These are phyloP conservation scores for Engraulis encrasicolus DNA, from an alignment of 2,113 vertebrate species.

Conservation along the genomic window DNA sequence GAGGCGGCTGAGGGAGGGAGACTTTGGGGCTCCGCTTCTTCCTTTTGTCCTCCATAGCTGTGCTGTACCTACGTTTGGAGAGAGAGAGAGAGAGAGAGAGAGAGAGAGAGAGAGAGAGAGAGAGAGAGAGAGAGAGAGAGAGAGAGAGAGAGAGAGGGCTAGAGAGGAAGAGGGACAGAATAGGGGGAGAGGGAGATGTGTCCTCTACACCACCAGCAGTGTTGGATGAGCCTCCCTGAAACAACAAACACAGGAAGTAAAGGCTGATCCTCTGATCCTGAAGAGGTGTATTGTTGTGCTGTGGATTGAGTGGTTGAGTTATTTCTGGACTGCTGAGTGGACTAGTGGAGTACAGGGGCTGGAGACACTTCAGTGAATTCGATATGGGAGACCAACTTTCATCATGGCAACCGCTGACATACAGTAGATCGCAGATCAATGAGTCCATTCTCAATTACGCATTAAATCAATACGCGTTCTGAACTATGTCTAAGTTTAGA, in stretches of 20 bases:
- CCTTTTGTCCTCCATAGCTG: constrained; percentile 88
- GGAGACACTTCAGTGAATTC: neutral
- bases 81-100: neutral
- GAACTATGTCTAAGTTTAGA: neutral
- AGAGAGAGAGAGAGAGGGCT: neutral
- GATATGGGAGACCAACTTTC: neutral
- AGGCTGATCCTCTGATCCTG: constrained; percentile 17
- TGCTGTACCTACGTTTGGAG: neutral
- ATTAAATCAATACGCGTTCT: constrained; percentile 1
- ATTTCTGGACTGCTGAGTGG: neutral
- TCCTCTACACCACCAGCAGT: neutral
- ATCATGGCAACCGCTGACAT: neutral
- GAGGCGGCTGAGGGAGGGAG: constrained; percentile 80
- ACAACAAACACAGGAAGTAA: constrained; percentile 20
- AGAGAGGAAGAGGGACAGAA: neutral
- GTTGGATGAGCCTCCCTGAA: constrained; percentile 2
- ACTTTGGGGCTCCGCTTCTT: constrained; percentile 90
- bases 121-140: neutral
- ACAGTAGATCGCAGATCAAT: constrained; percentile 5
- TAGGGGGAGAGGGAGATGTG: neutral
- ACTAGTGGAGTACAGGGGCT: neutral
- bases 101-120: neutral
- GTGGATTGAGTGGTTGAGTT: neutral
- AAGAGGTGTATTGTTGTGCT: constrained; percentile 7
- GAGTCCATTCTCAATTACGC: neutral